These are phyloP conservation scores for Emydura subglobosa DNA, from an alignment of 2,113 vertebrate genomes.

Conservation along the genomic window DNA sequence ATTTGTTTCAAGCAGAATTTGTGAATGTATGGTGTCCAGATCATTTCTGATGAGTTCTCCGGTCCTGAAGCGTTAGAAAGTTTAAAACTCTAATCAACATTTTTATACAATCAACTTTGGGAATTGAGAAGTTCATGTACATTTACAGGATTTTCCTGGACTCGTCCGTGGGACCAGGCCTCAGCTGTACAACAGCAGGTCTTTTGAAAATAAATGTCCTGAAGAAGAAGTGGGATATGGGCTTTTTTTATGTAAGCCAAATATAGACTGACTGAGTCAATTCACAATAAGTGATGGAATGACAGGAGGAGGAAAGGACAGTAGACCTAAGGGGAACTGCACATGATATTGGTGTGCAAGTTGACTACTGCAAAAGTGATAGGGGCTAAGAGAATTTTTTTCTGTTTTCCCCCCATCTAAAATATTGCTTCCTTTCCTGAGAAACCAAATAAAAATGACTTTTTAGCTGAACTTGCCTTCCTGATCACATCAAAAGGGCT, in stretches of 20 bases:
- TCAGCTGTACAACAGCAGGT: background rate
- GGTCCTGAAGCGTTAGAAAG: background rate
- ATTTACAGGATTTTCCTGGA: background rate
- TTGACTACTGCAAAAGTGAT: background rate
- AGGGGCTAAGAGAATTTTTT: background rate
- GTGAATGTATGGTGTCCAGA: background rate
- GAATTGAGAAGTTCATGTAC: background rate
- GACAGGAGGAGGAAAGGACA: background rate
- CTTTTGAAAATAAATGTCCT: background rate
- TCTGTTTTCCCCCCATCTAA: background rate
- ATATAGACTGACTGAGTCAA: background rate
- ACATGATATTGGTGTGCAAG: background rate
- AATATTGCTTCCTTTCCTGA: no score
- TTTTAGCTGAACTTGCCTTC: no score
- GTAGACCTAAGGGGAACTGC: background rate
- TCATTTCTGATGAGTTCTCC: background rate
- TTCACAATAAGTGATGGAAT: background rate
- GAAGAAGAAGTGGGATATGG: background rate
- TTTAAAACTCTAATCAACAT: background rate
- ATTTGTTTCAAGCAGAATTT: background rate
- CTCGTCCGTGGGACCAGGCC: background rate
- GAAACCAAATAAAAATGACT: no score
- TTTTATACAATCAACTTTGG: background rate
- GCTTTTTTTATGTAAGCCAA: background rate
- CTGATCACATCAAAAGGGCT: no score